These are phyloP conservation scores for Xestia ashworthii DNA, from an alignment of 2,888 invertebrate genomes.

Conservation along the genomic window DNA sequence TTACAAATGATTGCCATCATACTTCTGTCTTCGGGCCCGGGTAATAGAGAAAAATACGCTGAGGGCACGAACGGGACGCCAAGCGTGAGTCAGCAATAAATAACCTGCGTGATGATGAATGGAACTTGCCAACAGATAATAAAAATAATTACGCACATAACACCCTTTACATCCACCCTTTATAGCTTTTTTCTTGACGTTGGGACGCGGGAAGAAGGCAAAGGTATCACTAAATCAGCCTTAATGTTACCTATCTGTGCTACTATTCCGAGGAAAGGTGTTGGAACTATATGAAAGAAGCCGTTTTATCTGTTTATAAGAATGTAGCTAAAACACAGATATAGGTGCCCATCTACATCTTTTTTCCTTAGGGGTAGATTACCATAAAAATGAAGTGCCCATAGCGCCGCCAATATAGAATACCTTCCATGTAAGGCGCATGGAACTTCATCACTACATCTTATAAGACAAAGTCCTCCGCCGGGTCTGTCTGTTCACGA, in stretches of 20 bases:
- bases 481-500: too few relatives aligned
- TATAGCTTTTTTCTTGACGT: conserved; percentile 62
- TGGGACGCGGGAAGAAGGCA: conserved; percentile 48
- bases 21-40: conserved; percentile 49
- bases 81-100: conserved; percentile 62
- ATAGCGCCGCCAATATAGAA: conserved; percentile 43
- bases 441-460: conserved; percentile 4
- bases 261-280: conserved; percentile 48
- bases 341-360: not conserved
- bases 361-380: conserved; percentile 48
- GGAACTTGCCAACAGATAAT: conserved; percentile 57
- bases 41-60: conserved; percentile 65
- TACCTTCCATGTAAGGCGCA: conserved; percentile 40
- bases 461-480: too few relatives aligned
- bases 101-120: conserved; percentile 61
- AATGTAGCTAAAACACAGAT: conserved; percentile 47
- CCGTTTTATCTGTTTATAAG: conserved; percentile 45
- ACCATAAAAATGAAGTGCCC: conserved; percentile 52
- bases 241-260: conserved; percentile 61
- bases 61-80: conserved; percentile 50
- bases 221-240: conserved; percentile 64
- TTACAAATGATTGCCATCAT: conserved; percentile 65
- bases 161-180: conserved; percentile 61
- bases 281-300: conserved; percentile 35
- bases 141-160: conserved; percentile 64